Base-by-base conservation (phyloP, 2,888 invertebrate genomes). In the Eubasilissa splendida region DNA sequence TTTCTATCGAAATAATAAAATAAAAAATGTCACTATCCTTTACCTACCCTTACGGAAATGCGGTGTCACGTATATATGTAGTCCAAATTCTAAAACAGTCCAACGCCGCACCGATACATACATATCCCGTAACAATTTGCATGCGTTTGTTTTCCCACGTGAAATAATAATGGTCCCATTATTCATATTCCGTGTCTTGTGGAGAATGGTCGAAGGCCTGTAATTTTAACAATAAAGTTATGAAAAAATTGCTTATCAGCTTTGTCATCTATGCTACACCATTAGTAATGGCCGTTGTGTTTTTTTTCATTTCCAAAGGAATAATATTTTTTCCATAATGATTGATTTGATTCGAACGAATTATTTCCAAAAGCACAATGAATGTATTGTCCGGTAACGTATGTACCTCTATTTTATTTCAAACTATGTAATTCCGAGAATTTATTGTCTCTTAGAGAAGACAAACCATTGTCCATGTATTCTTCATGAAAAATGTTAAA, bases 121-220 rank as follows among this genome's bases (percentile, higher is more conserved):
- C 33, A 0, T 8, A 33, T 56, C 66, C 3, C 58, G 10, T 11
- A 71, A 54, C 42, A 58, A 58, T 73, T 42, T 42, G 31, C 76
- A 76, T 65, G 53, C 54, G 76, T 42, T 42, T 63, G 53, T 56
- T 77, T 77, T 77, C 77, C 77, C 77, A 77, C 58, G 33, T 77
- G 50, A 77, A 77, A 58, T 33, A 63, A 33, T 77, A 77, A 77
- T 77, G 42, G 33, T 56, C 58, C 33, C 66, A 77, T 77, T 53
- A 77, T 22, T 77, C 77, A 77, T 59, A 42, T 68, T 66, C 68
- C 77, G 54, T 68, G 77, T 77, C 68, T 77, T 77, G 63, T 65
- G 53, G 68, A 68, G 70, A 77, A 70, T 50, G 12, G 33, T 22
- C 58, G 77, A 76, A 76, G 65, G 65, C 65, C 76, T 76, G 76